phyloP scores from a whole-genome alignment of 2,888 invertebrate genomes.

The Odontomyia ornata region DNA sequence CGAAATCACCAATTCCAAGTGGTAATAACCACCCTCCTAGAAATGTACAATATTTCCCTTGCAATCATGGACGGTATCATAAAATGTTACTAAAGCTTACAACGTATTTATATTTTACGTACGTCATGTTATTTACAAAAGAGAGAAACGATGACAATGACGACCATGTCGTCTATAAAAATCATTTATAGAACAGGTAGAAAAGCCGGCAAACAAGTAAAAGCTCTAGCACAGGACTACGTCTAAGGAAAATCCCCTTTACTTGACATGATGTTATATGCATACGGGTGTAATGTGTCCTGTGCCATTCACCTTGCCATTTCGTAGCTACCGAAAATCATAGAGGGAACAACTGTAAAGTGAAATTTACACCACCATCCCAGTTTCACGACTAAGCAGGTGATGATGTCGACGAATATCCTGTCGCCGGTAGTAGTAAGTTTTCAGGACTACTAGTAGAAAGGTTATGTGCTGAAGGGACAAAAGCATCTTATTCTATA shows the following conservation, averaged over 20 bases:
- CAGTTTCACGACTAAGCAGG: not conserved
- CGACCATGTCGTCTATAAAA: conserved; percentile 22
- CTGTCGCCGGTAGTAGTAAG: not conserved
- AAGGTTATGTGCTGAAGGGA: not conserved
- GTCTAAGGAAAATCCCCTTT: conserved; percentile 7
- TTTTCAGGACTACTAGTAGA: not conserved
- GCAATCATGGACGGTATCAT: not conserved
- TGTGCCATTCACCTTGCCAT: not conserved
- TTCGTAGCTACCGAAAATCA: not conserved
- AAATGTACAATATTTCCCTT: not conserved
- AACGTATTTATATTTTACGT: not conserved
- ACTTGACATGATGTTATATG: not conserved
- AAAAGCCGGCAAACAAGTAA: not conserved
- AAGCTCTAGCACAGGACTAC: not conserved
- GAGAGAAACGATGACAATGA: conserved; percentile 25
- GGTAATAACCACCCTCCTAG: not conserved
- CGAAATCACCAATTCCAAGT: not conserved
- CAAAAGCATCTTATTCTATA: not conserved
- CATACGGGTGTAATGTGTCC: not conserved
- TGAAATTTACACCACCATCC: not conserved
- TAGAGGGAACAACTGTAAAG: not conserved
- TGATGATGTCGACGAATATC: not conserved
- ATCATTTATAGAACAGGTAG: conserved; percentile 21
- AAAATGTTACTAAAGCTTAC: not conserved
- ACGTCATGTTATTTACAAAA: conserved; percentile 22